Percentiles rank a stretch among this genome's conserved stretches.
phyloP scores from a whole-genome alignment of 2,888 invertebrate genomes.

The Phyllotreta striolata region DNA sequence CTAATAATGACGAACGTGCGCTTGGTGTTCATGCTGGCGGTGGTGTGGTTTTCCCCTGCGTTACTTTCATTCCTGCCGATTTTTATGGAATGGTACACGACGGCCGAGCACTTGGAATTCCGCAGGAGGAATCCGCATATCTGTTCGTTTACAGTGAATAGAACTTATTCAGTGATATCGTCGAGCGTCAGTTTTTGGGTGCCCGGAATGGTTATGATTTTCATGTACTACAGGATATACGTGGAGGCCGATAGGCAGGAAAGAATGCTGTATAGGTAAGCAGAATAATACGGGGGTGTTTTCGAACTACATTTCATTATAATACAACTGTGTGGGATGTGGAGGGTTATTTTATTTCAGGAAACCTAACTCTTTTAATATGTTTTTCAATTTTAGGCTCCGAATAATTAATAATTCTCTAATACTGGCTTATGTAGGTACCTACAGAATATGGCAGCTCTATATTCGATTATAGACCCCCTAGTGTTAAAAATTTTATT shows the following conservation, averaged over 20 bases:
- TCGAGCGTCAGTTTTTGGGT: slow-evolving; percentile 94
- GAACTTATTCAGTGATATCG: slow-evolving; percentile 85
- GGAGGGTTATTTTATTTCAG: neutral
- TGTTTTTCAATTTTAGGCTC: too few relatives aligned
- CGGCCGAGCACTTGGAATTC: slow-evolving; percentile 77
- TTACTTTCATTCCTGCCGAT: slow-evolving; percentile 94
- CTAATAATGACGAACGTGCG: slow-evolving; percentile 88
- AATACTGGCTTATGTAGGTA: too few relatives aligned
- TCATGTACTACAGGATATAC: slow-evolving; percentile 90
- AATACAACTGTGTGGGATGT: neutral
- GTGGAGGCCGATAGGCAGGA: slow-evolving; percentile 86
- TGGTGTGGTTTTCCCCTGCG: slow-evolving; percentile 92
- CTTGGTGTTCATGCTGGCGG: slow-evolving; percentile 81
- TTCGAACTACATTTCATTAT: neutral
- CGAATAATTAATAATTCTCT: too few relatives aligned
- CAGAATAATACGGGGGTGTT: neutral
- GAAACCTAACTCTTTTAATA: too few relatives aligned
- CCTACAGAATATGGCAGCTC: too few relatives aligned
- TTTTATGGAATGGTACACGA: slow-evolving; percentile 95
- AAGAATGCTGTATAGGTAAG: slow-evolving; percentile 83
- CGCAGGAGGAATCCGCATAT: slow-evolving; percentile 73
- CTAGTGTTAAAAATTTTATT: too few relatives aligned
- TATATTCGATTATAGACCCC: too few relatives aligned
- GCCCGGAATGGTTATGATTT: slow-evolving; percentile 91
- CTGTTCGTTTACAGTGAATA: slow-evolving; percentile 87